Evolutionary conservation across 2,113 vertebrate genomes (phyloP).

Genomic region (Antennarius striatus): DNA sequence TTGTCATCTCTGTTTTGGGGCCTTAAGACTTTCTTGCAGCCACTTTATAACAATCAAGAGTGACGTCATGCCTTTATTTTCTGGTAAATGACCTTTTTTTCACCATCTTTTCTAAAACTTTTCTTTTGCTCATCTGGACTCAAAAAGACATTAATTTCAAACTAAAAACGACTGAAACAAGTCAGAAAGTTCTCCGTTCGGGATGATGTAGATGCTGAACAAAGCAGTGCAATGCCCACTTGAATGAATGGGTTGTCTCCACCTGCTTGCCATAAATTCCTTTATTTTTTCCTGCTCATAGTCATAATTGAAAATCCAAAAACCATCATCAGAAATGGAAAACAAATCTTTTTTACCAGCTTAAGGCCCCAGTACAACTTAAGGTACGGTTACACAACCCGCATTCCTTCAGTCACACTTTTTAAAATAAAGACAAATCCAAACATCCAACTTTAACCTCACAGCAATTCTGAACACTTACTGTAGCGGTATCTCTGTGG

Average conservation of each 20-base stretch:
- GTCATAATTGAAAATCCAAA: constrained; percentile 3
- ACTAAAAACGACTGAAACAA: no score
- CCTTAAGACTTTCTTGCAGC: constrained; percentile 62
- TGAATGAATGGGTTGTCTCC: no score
- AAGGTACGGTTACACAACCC: not conserved
- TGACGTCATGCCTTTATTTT: constrained; percentile 65
- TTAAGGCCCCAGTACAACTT: not conserved
- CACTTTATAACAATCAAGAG: constrained; percentile 39
- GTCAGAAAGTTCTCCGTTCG: no score
- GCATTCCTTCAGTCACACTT: no score
- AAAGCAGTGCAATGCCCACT: no score
- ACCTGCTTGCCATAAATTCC: no score
- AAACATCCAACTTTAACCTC: constrained; percentile 14
- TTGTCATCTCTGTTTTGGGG: constrained; percentile 60
- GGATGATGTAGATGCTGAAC: no score
- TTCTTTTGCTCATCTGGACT: not conserved
- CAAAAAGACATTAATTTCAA: not conserved
- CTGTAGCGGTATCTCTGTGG: not conserved
- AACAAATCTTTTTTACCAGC: not conserved
- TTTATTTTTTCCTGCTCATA: not conserved
- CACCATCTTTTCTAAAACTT: constrained; percentile 33
- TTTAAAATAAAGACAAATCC: not conserved
- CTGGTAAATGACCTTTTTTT: constrained; percentile 64
- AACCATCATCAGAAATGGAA: constrained; percentile 1
- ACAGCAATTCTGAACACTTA: not conserved